Conservation (phyloP, 2,888 invertebrate genomes). For the Vanessa cardui region DNA sequence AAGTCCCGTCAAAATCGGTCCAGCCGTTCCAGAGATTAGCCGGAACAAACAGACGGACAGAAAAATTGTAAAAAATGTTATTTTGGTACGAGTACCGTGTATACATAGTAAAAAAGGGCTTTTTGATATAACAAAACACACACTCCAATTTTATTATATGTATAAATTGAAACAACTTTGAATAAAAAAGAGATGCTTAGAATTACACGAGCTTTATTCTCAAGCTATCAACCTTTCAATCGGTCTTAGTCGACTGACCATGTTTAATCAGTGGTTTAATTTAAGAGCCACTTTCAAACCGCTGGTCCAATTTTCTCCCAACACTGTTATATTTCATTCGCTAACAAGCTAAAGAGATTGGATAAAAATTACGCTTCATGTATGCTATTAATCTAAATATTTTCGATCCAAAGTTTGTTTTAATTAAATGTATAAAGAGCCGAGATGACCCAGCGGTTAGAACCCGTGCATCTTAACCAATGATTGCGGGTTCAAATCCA, state of each 20-base stretch:
- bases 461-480: too few species aligned
- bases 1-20: too few species aligned
- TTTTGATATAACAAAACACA: too few species aligned
- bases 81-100: too few species aligned
- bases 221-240: conserved; percentile 19
- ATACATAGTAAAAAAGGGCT: too few species aligned
- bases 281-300: conserved; percentile 37
- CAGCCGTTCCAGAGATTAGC: too few species aligned
- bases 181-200: not conserved
- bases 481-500: too few species aligned
- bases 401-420: not conserved
- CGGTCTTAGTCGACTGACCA: conserved; percentile 36
- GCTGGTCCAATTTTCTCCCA: conserved; percentile 45
- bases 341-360: conserved; percentile 65
- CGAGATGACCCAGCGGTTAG: too few species aligned
- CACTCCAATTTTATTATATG: too few species aligned
- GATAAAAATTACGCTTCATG: conserved; percentile 70
- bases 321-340: conserved; percentile 50
- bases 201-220: not conserved
- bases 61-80: too few species aligned
- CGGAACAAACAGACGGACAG: too few species aligned
- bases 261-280: conserved; percentile 40
- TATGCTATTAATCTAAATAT: conserved; percentile 51
- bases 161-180: too few species aligned
- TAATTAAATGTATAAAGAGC: not conserved